Conservation (phyloP, 1,140 invertebrate species). For the Pseudoatta argentina region DNA sequence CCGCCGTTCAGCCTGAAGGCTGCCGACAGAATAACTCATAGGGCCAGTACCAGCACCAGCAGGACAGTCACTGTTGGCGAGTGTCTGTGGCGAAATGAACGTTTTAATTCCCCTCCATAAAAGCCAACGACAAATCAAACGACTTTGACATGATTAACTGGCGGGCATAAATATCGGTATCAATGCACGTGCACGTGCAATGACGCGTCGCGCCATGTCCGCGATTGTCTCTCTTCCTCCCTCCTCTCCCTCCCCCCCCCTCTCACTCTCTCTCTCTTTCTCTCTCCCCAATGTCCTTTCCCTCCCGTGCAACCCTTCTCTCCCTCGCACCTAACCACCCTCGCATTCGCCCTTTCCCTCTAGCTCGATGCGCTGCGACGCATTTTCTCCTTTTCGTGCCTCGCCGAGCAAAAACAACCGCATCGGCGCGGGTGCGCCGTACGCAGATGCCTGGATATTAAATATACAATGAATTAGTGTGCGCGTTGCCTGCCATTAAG, state of each 20-base stretch:
- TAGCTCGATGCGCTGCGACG: constrained; percentile 41
- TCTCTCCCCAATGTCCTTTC: constrained; percentile 31
- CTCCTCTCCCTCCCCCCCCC: neutral
- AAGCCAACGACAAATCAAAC: constrained; percentile 87
- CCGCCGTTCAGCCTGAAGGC: constrained; percentile 70
- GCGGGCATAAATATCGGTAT: constrained; percentile 86
- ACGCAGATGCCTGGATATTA: constrained; percentile 58
- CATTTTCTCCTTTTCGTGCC: constrained; percentile 61
- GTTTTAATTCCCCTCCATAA: constrained; percentile 87
- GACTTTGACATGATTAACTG: constrained; percentile 86
- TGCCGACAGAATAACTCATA: constrained; percentile 84
- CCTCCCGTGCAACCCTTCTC: constrained; percentile 12
- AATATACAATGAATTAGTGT: constrained; percentile 70
- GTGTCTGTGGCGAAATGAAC: constrained; percentile 86
- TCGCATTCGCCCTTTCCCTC: constrained; percentile 30
- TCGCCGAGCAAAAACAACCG: constrained; percentile 55
- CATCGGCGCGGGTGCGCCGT: neutral
- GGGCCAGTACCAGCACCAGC: constrained; percentile 65
- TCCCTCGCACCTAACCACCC: constrained; percentile 12
- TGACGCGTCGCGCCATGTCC: constrained; percentile 81
- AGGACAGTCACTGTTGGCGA: constrained; percentile 82
- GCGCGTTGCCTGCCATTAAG: constrained; percentile 44
- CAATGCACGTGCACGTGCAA: constrained; percentile 85
- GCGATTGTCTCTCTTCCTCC: constrained; percentile 47
- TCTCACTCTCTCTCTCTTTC: constrained; percentile 45